phyloP scores from a whole-genome alignment of 2,888 invertebrate species.

The Cartodere bifasciata region DNA sequence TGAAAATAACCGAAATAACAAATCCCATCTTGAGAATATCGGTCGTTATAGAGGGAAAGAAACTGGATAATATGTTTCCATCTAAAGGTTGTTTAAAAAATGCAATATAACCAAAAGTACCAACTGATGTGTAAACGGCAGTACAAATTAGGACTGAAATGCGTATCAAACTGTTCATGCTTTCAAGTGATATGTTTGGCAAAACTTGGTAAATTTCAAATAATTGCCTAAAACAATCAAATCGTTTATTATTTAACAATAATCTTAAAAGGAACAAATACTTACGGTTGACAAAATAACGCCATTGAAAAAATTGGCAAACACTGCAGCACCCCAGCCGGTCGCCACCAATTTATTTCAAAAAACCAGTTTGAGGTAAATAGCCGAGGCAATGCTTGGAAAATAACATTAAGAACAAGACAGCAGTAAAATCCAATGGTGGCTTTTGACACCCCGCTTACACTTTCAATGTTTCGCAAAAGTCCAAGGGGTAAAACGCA shows the following conservation, averaged over 20 bases:
- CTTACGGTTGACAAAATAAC: conserved; percentile 89
- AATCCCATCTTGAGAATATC: conserved; percentile 91
- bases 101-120: conserved; percentile 79
- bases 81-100: conserved; percentile 63
- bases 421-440: conserved; percentile 87
- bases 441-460: conserved; percentile 75
- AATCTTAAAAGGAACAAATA: not conserved
- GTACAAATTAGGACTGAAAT: conserved; percentile 88
- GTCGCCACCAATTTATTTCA: conserved; percentile 66
- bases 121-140: conserved; percentile 78
- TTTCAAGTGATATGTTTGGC: conserved; percentile 75
- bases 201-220: conserved; percentile 89
- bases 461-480: conserved; percentile 77
- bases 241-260: conserved; percentile 1
- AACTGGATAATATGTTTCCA: conserved; percentile 85
- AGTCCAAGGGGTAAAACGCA: conserved; percentile 85
- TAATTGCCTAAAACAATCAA: conserved; percentile 51
- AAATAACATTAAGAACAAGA: conserved; percentile 74
- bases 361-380: conserved; percentile 60
- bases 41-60: conserved; percentile 68
- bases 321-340: conserved; percentile 77
- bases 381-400: conserved; percentile 65
- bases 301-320: conserved; percentile 96
- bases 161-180: conserved; percentile 78
- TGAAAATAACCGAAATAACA: conserved; percentile 87